Evolutionary conservation across 1,140 invertebrate genomes (phyloP).

Genomic region (Bombus pyrosoma): DNA sequence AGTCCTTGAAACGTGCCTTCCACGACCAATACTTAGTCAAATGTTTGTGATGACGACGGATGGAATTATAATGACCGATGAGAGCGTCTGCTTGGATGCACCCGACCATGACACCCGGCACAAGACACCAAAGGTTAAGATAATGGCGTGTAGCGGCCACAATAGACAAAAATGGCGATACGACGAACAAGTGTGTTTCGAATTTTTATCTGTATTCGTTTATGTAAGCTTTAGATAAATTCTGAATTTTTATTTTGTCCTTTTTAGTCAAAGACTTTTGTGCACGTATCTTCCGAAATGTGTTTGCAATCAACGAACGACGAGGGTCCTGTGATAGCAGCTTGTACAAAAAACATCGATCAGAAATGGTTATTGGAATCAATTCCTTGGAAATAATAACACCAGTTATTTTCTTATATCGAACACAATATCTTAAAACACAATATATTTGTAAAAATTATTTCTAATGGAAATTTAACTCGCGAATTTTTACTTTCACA

Average conservation of each 20-base stretch:
- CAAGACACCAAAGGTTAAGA: slow-evolving; percentile 84
- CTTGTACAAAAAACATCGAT: slow-evolving; percentile 79
- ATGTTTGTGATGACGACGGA: slow-evolving; percentile 89
- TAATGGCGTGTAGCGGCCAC: slow-evolving; percentile 86
- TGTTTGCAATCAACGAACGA: slow-evolving; percentile 83
- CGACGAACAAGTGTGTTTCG: slow-evolving; percentile 79
- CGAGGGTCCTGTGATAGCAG: slow-evolving; percentile 81
- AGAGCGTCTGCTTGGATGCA: slow-evolving; percentile 88
- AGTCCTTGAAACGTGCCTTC: slow-evolving; percentile 83
- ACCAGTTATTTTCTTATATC: background rate
- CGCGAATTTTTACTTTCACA: background rate
- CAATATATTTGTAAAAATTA: slow-evolving; percentile 14
- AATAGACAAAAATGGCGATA: slow-evolving; percentile 87
- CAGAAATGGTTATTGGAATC: slow-evolving; percentile 84
- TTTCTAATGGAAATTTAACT: slow-evolving; percentile 1
- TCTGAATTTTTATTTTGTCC: slow-evolving; percentile 32
- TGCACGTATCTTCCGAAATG: slow-evolving; percentile 82
- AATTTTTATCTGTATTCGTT: background rate
- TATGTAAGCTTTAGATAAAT: background rate
- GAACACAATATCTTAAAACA: background rate
- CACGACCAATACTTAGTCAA: slow-evolving; percentile 84
- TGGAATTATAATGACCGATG: slow-evolving; percentile 88
- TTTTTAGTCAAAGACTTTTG: slow-evolving; percentile 80
- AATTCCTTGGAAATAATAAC: slow-evolving; percentile 81
- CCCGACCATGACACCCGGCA: slow-evolving; percentile 82